Conservation (phyloP, 1,140 invertebrate species). For the Chlorops oryzae region DNA sequence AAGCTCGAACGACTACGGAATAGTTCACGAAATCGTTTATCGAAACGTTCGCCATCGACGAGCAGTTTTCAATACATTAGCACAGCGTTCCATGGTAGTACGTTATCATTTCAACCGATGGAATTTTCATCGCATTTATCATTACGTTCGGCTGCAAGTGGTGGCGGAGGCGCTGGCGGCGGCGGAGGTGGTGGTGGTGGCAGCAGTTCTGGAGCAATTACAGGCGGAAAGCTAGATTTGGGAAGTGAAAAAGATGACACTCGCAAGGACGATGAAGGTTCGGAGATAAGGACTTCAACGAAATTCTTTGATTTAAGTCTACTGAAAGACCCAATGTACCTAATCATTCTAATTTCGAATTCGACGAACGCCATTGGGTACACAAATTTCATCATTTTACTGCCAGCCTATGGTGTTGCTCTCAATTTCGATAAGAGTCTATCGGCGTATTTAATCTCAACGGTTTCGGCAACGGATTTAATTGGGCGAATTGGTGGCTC, state of each 20-base stretch:
- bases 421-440: conserved; percentile 63
- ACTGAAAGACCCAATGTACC: conserved; percentile 69
- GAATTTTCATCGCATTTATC: conserved; percentile 71
- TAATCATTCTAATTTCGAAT: conserved; percentile 75
- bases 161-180: conserved; percentile 28
- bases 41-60: conserved; percentile 63
- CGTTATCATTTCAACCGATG: conserved; percentile 69
- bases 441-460: conserved; percentile 65
- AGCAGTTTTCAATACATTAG: conserved; percentile 78
- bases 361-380: conserved; percentile 79
- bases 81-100: conserved; percentile 76
- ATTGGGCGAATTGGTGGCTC: conserved; percentile 76
- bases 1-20: conserved; percentile 29
- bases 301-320: conserved; percentile 73
- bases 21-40: conserved; percentile 40
- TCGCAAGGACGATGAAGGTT: conserved; percentile 30
- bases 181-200: conserved; percentile 23
- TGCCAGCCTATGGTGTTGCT: conserved; percentile 66
- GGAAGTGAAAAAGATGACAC: conserved; percentile 37
- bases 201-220: conserved; percentile 19
- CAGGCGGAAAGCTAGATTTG: conserved; percentile 48
- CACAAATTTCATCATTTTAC: conserved; percentile 75
- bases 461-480: conserved; percentile 71
- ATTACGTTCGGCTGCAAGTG: conserved; percentile 55
- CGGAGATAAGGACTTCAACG: conserved; percentile 31